These are phyloP conservation scores for Hycleus phaleratus DNA, from an alignment of 1,140 invertebrate genomes.

Conservation along the genomic window DNA sequence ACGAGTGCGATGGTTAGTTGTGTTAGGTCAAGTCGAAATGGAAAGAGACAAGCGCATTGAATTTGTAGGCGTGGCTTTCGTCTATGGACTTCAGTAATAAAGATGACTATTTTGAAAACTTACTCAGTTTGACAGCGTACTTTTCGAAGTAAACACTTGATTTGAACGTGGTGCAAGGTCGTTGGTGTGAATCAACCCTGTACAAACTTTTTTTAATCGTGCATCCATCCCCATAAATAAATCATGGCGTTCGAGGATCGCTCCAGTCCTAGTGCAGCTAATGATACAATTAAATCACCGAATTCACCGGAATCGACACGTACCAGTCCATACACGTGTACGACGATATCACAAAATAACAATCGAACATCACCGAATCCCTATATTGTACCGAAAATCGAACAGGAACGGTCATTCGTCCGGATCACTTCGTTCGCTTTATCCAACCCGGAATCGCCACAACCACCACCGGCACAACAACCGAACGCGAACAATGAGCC, in stretches of 20 bases:
- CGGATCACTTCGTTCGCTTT: constrained; percentile 37
- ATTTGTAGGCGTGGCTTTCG: constrained; percentile 28
- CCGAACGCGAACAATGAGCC: constrained; percentile 13
- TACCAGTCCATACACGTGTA: constrained; percentile 38
- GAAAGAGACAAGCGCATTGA: constrained; percentile 17
- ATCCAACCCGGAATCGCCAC: constrained; percentile 28
- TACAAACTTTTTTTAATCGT: not conserved
- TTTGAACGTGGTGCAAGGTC: constrained; percentile 12
- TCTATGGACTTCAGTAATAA: constrained; percentile 36
- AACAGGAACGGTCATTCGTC: constrained; percentile 28
- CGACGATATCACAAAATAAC: constrained; percentile 29
- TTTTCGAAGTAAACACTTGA: constrained; percentile 39
- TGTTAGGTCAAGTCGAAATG: not conserved
- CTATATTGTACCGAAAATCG: constrained; percentile 12
- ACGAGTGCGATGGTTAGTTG: not conserved
- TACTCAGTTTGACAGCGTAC: constrained; percentile 43
- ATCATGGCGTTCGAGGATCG: constrained; percentile 39
- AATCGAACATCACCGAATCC: constrained; percentile 19
- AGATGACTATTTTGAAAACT: constrained; percentile 45
- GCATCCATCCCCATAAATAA: not conserved
- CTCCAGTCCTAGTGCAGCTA: constrained; percentile 36
- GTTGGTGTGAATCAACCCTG: not conserved
- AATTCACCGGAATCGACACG: constrained; percentile 39
- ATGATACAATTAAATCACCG: constrained; percentile 21
- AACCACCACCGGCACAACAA: constrained; percentile 17